Base-by-base conservation (phyloP, 2,797 vertebrate genomes). In the Arctocebus calabarensis region DNA sequence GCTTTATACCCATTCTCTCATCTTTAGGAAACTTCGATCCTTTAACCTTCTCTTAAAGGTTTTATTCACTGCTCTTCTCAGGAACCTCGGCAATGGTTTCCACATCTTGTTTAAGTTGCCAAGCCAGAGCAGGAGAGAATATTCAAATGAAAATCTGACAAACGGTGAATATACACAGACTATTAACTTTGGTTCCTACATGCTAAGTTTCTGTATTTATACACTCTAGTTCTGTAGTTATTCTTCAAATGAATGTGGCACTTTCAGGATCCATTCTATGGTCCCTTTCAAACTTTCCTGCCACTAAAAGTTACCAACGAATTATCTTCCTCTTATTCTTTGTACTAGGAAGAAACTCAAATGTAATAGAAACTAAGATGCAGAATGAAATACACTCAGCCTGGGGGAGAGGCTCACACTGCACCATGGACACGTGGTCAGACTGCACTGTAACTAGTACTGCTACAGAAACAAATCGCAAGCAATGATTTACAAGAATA, bases 321-420 rank as follows among this genome's bases (percentile, higher is more conserved):
- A 11, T 66, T 52, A 79, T 23, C 27, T 4, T 85, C 32, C 92
- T 66, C 59, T 93, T 82, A 87, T 37, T 88, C 77, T 79, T 66
- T 84, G 19, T 25, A 68, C 13, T 73, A 70, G 13, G 17, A 84
- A 82, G 55, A 90, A 94, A 84, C 20, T 70, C 45, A 75, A 84
- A 94, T 68, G 59, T 45, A 96, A 84, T 0, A 91, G 62, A 95
- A 81, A 88, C 37, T 37, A 84, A 96, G 52, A 66, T n/a, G 79
- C 77, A 68, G 32, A 74, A 79, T 84, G 66, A 92, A 90, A 92
- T 83, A 34, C 87, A 48, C 43, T 59, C 25, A 61, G 59, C 20
- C 40, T 43, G 1, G 45, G 7, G 61, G 48, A 91, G 43, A 87
- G 37, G 37, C 45, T 61, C 61, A 78, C 23, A 43, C 4, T 55